Percentiles rank a stretch among this genome's conserved stretches.
Evolutionary conservation across 2,797 vertebrate species (phyloP).

Genomic region (Crenuchus spilurus): DNA sequence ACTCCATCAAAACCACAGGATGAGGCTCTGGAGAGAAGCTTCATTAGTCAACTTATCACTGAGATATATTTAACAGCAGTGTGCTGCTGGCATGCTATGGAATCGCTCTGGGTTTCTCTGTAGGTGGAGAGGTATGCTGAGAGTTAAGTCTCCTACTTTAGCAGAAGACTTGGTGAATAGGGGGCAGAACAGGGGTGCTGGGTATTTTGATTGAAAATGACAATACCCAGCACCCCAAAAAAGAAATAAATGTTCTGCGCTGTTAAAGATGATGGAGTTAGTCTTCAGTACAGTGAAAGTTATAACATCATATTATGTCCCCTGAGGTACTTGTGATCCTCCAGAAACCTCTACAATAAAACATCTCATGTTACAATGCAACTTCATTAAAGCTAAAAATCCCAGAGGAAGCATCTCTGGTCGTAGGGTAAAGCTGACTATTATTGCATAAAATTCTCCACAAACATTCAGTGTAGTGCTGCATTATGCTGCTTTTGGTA

Average conservation of each 20-base stretch:
- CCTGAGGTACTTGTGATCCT: not conserved
- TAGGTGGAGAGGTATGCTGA: slow-evolving; percentile 17
- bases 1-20: slow-evolving; percentile 48
- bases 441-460: not conserved
- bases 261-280: not conserved
- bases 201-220: not conserved
- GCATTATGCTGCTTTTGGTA: no score
- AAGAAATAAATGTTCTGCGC: not conserved
- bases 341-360: slow-evolving; percentile 1
- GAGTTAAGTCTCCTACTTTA: not conserved
- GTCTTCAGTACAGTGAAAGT: not conserved
- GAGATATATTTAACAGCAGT: slow-evolving; percentile 44
- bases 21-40: slow-evolving; percentile 28
- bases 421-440: not conserved
- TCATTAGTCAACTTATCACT: slow-evolving; percentile 47
- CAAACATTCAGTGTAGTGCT: no score
- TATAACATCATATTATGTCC: not conserved
- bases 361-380: slow-evolving; percentile 7
- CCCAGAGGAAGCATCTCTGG: not conserved
- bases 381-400: not conserved
- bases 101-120: slow-evolving; percentile 3
- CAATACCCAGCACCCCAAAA: no score
- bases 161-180: not conserved
- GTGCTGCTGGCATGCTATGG: slow-evolving; percentile 21
- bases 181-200: not conserved